These are phyloP conservation scores for Monodelphis domestica DNA, from an alignment of 2,797 vertebrate species.

Conservation along the genomic window DNA sequence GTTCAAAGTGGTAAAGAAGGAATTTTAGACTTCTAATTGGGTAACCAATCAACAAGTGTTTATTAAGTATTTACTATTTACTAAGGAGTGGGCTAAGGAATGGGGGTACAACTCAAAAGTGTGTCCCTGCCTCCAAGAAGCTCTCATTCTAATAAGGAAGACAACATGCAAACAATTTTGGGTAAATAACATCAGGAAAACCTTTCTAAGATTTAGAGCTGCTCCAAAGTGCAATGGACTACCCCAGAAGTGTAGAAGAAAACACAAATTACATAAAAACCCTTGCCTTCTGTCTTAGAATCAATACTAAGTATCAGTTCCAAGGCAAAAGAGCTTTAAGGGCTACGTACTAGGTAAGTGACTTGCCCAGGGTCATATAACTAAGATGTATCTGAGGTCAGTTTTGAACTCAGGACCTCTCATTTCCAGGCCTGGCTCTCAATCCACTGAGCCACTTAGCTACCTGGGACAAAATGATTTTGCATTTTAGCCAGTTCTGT, in stretches of 20 bases:
- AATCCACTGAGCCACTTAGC: no score
- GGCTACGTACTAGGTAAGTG: no score
- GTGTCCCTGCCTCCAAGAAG: no score
- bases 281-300: no score
- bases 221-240: background rate
- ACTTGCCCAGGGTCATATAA: no score
- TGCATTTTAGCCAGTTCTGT: background rate
- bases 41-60: background rate
- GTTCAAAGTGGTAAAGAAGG: background rate
- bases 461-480: background rate
- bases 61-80: background rate
- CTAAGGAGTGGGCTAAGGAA: no score
- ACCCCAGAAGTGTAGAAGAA: background rate
- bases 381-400: no score
- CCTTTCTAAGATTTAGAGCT: background rate
- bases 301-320: no score
- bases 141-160: background rate
- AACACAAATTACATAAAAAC: background rate
- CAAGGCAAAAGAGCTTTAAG: no score
- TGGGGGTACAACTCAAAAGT: no score
- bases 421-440: no score
- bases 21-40: background rate
- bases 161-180: background rate
- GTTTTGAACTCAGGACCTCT: no score
- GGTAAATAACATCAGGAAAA: background rate